Evolutionary conservation across 1,140 invertebrate species (phyloP).

Genomic region (Leptoteleia sp.): DNA sequence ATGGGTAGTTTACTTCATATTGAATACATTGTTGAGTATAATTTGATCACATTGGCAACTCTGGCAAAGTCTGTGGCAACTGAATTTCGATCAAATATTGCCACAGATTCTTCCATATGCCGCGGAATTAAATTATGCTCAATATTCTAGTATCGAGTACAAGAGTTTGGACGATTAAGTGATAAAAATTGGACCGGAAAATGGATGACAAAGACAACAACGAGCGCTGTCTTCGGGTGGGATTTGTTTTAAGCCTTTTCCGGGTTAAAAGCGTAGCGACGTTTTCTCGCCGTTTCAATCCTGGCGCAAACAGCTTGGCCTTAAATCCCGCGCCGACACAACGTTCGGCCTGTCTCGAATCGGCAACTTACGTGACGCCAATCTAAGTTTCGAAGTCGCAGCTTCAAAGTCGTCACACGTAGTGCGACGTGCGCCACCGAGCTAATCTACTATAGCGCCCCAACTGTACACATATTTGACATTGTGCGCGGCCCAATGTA

Average conservation of each 20-base stretch:
- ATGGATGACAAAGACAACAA: constrained; percentile 30
- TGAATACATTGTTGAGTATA: too few relatives aligned
- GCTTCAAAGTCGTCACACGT: constrained; percentile 64
- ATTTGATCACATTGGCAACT: too few relatives aligned
- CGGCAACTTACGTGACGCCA: constrained; percentile 61
- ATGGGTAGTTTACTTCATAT: too few relatives aligned
- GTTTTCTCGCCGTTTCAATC: constrained; percentile 54
- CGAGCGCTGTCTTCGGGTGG: constrained; percentile 43
- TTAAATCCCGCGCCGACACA: constrained; percentile 48
- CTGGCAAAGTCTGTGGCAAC: too few relatives aligned
- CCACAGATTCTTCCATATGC: too few relatives aligned
- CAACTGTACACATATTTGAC: constrained; percentile 45
- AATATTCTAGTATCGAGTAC: neutral
- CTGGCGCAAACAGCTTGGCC: constrained; percentile 48
- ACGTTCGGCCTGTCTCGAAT: constrained; percentile 52
- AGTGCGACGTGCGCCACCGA: constrained; percentile 54
- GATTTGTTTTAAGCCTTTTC: constrained; percentile 45
- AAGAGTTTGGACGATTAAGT: too few relatives aligned
- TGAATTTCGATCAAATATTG: too few relatives aligned
- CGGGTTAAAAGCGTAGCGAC: constrained; percentile 27
- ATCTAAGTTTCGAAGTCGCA: constrained; percentile 67
- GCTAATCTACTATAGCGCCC: constrained; percentile 52
- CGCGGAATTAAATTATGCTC: too few relatives aligned
- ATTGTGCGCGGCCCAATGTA: constrained; percentile 36
- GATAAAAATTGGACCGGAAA: constrained; percentile 1